Evolutionary conservation across 2,113 vertebrate genomes (phyloP), one percentile per base, ranked within the genome.

Genomic region (Cygnus buccinator): DNA sequence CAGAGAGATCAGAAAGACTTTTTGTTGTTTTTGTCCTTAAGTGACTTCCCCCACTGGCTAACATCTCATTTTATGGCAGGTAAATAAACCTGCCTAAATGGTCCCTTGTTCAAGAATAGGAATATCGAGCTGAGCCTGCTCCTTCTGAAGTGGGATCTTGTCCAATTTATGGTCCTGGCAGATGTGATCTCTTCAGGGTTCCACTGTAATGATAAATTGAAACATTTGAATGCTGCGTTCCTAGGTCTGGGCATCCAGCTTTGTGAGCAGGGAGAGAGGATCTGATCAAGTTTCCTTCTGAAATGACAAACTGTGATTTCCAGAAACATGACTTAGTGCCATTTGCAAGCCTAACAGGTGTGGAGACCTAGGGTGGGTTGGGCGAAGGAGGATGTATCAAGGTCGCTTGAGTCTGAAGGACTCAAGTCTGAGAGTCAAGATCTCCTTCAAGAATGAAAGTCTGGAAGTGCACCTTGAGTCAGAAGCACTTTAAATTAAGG

Each of bases 101-200:
- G 85, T 96, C 96, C 91, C 93, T 93, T 94, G 95, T 96, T 97
- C 90, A 95, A 93, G 93, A 95, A 90, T 67, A 87, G 70, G 82
- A 89, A 82, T 96, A 93, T 95, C 0, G 94, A 97, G 94, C 78
- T 89, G 84, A 95, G 86, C 55, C 93, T 89, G 63, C 87, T 91
- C 73, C 94, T 96, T 90, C 89, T 91, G 73, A 94, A 93, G 89
- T 96, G 96, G 97, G 96, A 97, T 87, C 46, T 58, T 89, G 62
- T 97, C 97, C 96, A 97, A 95, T 72, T 94, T 94, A 85, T 84
- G 91, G 87, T 90, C 91, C 84, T 92, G 87, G 93, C 97, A 97
- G 97, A 97, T 97, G 96, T 96, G 94, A 96, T 96, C 97, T 97
- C 97, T 94, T 97, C 94, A 93, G 97, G 97, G 96, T 95, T 97